These are phyloP conservation scores for Stomatorhinus ivindoensis DNA, from an alignment of 2,113 vertebrate genomes.

Conservation along the genomic window DNA sequence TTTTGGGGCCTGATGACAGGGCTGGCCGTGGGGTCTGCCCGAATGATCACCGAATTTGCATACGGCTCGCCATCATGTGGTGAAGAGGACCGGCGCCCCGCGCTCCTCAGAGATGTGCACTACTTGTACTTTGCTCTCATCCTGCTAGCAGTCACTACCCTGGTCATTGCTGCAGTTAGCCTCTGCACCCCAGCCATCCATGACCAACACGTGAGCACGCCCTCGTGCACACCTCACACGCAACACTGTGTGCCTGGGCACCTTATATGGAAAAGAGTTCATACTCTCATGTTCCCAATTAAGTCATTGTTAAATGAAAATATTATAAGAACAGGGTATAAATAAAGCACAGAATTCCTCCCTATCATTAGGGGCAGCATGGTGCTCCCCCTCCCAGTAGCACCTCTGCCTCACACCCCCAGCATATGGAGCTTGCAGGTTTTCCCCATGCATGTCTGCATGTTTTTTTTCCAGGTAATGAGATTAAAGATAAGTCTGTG, in stretches of 20 bases:
- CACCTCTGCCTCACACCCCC: neutral
- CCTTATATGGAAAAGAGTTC: neutral
- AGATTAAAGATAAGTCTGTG: no score
- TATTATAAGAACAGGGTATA: neutral
- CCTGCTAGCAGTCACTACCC: conserved; percentile 62
- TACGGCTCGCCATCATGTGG: conserved; percentile 71
- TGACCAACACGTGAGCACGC: conserved; percentile 66
- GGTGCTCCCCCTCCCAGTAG: neutral
- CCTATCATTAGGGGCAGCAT: neutral
- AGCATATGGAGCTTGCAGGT: neutral
- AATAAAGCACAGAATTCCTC: neutral
- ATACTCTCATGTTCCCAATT: neutral
- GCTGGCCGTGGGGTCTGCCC: conserved; percentile 62
- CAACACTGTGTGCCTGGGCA: neutral
- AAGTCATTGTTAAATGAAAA: neutral
- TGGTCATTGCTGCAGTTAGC: conserved; percentile 64
- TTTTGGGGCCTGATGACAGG: conserved; percentile 90
- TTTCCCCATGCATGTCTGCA: no score
- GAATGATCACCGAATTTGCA: conserved; percentile 80
- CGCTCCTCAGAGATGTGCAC: conserved; percentile 73
- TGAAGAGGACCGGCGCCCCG: conserved; percentile 69
- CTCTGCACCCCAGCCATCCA: conserved; percentile 71
- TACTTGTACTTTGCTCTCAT: conserved; percentile 92
- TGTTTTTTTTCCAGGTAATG: no score
- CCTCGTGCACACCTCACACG: neutral